Evolutionary conservation across 2,113 vertebrate species (phyloP).

Genomic region (Hemiprocne comata): DNA sequence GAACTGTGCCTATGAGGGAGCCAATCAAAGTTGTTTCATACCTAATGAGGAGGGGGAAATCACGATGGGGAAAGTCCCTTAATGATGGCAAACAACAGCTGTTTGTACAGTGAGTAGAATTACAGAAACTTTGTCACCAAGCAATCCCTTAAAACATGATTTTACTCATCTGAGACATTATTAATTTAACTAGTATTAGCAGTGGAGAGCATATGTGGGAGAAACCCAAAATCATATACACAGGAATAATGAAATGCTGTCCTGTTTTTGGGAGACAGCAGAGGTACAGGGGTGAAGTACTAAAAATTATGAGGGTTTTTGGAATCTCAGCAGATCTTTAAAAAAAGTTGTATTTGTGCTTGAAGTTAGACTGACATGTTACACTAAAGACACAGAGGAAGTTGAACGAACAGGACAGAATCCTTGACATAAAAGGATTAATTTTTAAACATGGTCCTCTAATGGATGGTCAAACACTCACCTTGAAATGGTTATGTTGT

Average conservation of each 20-base stretch:
- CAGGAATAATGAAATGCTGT: neutral
- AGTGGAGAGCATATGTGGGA: fast-evolving
- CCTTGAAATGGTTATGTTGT: fast-evolving
- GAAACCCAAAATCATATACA: neutral
- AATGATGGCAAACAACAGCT: constrained; percentile 49
- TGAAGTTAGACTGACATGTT: neutral
- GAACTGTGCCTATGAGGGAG: constrained; percentile 4
- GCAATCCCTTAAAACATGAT: neutral
- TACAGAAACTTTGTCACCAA: constrained; percentile 13
- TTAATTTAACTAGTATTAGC: neutral
- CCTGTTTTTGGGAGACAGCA: neutral
- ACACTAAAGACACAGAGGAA: neutral
- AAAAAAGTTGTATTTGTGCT: neutral
- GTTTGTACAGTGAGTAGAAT: constrained; percentile 7
- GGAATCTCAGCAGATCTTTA: neutral
- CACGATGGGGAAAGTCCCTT: constrained; percentile 11
- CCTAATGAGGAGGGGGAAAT: constrained; percentile 36
- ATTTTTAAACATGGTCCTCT: neutral
- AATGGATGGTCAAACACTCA: neutral
- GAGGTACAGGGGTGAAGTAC: neutral
- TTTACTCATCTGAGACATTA: constrained; percentile 13
- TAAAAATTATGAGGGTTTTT: neutral
- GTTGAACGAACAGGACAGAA: neutral
- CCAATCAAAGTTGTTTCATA: neutral
- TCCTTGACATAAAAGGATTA: neutral